These are phyloP conservation scores for Microctenopoma lineatum DNA, from an alignment of 2,797 vertebrate species.

Conservation along the genomic window DNA sequence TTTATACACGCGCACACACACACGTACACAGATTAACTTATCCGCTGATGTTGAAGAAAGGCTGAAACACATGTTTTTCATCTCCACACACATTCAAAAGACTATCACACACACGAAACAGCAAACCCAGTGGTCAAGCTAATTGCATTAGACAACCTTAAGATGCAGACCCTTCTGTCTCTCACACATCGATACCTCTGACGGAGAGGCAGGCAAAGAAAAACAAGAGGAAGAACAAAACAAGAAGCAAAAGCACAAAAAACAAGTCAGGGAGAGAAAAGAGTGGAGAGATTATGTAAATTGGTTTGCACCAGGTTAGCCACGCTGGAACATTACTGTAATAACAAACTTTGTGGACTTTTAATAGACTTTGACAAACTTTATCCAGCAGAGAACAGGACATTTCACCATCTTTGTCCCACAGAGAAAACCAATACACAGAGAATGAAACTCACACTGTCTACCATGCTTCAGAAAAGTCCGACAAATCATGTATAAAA, in stretches of 20 bases:
- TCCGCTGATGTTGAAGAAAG: constrained; percentile 57
- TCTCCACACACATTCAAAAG: constrained; percentile 31
- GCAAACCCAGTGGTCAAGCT: constrained; percentile 70
- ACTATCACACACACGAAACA: not conserved
- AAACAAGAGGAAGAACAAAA: constrained; percentile 59
- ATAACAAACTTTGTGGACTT: constrained; percentile 38
- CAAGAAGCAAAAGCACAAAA: constrained; percentile 17
- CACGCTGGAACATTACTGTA: constrained; percentile 11
- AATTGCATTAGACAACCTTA: constrained; percentile 74
- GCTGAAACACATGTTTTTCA: constrained; percentile 51
- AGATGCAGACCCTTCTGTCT: constrained; percentile 70
- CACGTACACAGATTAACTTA: constrained; percentile 49
- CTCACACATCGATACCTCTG: constrained; percentile 74
- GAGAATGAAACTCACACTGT: constrained; percentile 9
- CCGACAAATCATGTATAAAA: not conserved
- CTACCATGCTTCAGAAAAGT: not conserved
- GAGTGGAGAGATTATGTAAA: constrained; percentile 51
- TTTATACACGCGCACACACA: constrained; percentile 35
- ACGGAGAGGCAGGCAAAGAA: constrained; percentile 40
- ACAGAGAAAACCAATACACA: constrained; percentile 29
- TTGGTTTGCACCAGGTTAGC: constrained; percentile 34
- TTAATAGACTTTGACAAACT: constrained; percentile 39
- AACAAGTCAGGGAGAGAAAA: constrained; percentile 20
- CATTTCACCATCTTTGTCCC: constrained; percentile 3
- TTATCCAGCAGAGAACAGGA: constrained; percentile 13